phyloP scores from a whole-genome alignment of 2,797 vertebrate genomes.

The Euthynnus affinis region DNA sequence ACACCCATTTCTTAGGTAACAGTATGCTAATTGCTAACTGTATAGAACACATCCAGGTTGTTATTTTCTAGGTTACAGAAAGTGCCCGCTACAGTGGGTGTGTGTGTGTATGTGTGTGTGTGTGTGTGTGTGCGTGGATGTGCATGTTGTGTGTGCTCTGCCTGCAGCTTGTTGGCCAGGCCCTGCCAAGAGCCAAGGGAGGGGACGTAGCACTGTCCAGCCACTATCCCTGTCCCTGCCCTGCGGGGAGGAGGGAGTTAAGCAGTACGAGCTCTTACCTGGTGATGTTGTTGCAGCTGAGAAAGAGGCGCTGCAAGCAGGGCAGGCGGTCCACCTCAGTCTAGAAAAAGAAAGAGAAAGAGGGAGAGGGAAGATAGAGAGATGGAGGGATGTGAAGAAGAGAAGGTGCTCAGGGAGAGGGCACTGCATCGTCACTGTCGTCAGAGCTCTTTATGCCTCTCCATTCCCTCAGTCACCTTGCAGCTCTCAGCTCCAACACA shows the following conservation, averaged over 20 bases:
- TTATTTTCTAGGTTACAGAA: slow-evolving; percentile 49
- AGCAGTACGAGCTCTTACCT: slow-evolving; percentile 88
- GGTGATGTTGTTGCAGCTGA: slow-evolving; percentile 98
- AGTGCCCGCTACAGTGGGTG: slow-evolving; percentile 44
- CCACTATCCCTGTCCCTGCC: slow-evolving; percentile 58
- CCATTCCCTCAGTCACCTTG: slow-evolving; percentile 87
- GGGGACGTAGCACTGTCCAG: slow-evolving; percentile 57
- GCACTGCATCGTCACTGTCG: slow-evolving; percentile 73
- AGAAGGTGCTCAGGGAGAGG: slow-evolving; percentile 64
- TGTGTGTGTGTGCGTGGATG: slow-evolving; percentile 22
- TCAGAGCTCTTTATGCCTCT: slow-evolving; percentile 76
- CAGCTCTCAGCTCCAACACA: slow-evolving; percentile 83
- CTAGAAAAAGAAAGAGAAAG: slow-evolving; percentile 81
- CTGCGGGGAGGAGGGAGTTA: slow-evolving; percentile 77
- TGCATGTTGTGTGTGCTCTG: slow-evolving; percentile 37
- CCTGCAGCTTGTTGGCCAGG: slow-evolving; percentile 41
- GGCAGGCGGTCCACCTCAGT: slow-evolving; percentile 96
- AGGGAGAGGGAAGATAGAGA: slow-evolving; percentile 68
- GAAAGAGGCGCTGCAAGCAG: slow-evolving; percentile 94
- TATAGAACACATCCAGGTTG: slow-evolving; percentile 25
- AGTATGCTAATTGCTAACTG: slow-evolving; percentile 30
- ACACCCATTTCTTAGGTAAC: slow-evolving; percentile 35
- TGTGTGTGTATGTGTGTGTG: slow-evolving; percentile 25
- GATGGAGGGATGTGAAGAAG: slow-evolving; percentile 66
- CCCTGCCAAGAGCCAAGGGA: slow-evolving; percentile 53